phyloP scores from a whole-genome alignment of 1,140 invertebrate species.

The Lithobius niger region DNA sequence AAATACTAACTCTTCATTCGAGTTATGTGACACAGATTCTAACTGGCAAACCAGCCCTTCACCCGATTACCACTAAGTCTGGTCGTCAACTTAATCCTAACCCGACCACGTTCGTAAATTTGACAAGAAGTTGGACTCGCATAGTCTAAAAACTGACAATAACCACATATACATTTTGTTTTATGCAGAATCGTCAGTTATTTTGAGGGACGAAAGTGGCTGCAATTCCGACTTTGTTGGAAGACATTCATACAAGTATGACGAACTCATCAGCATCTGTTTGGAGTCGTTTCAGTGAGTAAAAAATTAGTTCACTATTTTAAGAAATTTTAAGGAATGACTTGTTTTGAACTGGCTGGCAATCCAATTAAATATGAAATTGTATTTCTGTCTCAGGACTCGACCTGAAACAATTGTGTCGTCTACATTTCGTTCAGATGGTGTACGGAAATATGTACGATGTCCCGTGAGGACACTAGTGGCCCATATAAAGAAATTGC shows the following conservation, averaged over 20 bases:
- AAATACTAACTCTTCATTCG: too few relatives aligned
- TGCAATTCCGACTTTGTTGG: constrained; percentile 12
- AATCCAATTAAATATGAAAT: background rate
- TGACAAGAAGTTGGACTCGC: too few relatives aligned
- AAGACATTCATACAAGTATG: constrained; percentile 26
- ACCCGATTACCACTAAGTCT: too few relatives aligned
- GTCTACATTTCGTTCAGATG: background rate
- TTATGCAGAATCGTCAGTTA: background rate
- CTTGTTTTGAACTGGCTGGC: background rate
- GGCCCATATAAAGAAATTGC: constrained; percentile 23
- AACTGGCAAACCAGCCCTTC: too few relatives aligned
- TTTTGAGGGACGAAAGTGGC: background rate
- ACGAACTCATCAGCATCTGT: constrained; percentile 29
- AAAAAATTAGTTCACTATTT: background rate
- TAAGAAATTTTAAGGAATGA: too few relatives aligned
- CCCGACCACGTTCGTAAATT: too few relatives aligned
- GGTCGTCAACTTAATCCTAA: too few relatives aligned
- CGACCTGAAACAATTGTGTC: background rate
- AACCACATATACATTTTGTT: too few relatives aligned
- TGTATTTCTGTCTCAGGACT: background rate
- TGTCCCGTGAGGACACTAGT: constrained; percentile 27
- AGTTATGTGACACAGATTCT: too few relatives aligned
- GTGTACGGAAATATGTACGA: constrained; percentile 25
- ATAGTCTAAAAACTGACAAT: too few relatives aligned
- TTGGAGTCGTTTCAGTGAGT: constrained; percentile 21